phyloP scores from a whole-genome alignment of 2,888 invertebrate species.

The Charanyca ferruginea region DNA sequence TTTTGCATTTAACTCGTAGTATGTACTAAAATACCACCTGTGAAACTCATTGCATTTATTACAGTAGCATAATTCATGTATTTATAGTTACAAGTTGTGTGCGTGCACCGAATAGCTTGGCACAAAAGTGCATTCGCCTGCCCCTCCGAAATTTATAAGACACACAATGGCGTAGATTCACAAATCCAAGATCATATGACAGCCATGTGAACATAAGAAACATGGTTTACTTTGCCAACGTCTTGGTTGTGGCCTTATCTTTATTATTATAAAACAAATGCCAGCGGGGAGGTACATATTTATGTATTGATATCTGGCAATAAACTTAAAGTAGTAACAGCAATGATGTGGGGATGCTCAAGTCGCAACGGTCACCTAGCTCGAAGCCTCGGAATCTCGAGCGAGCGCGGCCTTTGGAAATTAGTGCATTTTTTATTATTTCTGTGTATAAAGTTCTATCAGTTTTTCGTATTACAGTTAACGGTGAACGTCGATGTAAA shows the following conservation, averaged over 20 bases:
- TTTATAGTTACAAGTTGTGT: conserved; percentile 1
- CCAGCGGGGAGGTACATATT: no score
- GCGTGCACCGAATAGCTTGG: not conserved
- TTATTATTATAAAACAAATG: not conserved
- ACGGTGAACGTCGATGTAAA: no score
- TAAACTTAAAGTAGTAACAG: not conserved
- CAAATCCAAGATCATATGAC: no score
- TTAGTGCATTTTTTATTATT: no score
- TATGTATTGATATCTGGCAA: not conserved
- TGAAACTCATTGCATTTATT: conserved; percentile 25
- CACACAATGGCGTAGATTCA: not conserved
- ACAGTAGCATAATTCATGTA: conserved; percentile 8
- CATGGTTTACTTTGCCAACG: not conserved
- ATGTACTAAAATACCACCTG: conserved; percentile 14
- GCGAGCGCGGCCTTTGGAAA: no score
- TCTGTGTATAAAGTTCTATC: no score
- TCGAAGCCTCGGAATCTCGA: no score
- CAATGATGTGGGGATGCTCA: not conserved
- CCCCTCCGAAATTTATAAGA: not conserved
- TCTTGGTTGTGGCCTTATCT: not conserved
- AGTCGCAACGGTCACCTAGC: not conserved
- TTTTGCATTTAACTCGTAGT: conserved; percentile 33
- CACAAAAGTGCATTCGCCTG: not conserved
- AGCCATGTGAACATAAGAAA: not conserved
- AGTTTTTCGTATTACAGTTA: no score